These are phyloP conservation scores for Pleuronectes platessa DNA, from an alignment of 2,113 vertebrate species.

Conservation along the genomic window DNA sequence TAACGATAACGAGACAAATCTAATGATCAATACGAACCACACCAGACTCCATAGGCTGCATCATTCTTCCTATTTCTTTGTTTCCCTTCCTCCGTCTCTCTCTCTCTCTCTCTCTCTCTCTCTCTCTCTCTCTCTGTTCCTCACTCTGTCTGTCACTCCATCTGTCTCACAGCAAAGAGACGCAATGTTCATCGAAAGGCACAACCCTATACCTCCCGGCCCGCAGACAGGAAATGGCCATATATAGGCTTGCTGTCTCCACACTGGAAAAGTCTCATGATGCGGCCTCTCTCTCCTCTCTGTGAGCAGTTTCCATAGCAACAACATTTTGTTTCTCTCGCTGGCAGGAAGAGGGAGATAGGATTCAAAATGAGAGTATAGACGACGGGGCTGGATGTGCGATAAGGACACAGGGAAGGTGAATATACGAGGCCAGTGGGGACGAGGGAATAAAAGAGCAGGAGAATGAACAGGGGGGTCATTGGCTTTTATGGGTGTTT, in stretches of 20 bases:
- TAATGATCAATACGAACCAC: conserved; percentile 33
- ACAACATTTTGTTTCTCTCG: conserved; percentile 81
- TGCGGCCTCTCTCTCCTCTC: conserved; percentile 62
- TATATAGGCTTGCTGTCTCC: conserved; percentile 77
- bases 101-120: conserved; percentile 24
- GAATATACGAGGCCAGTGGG: neutral
- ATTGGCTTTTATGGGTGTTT: conserved; percentile 33
- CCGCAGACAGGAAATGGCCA: conserved; percentile 79
- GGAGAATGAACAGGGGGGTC: conserved; percentile 29
- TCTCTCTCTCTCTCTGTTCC: neutral
- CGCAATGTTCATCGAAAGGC: conserved; percentile 61
- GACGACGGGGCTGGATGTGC: conserved; percentile 38
- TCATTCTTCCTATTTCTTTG: conserved; percentile 18
- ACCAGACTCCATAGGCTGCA: conserved; percentile 16
- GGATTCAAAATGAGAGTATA: conserved; percentile 43
- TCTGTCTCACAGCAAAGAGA: conserved; percentile 54
- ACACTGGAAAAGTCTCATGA: conserved; percentile 76
- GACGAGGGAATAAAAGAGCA: conserved; percentile 35
- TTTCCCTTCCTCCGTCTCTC: conserved; percentile 1
- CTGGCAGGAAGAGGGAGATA: conserved; percentile 68
- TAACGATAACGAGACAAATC: conserved; percentile 45
- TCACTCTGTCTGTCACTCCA: conserved; percentile 46
- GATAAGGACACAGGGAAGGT: conserved; percentile 53
- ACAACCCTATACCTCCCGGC: conserved; percentile 43
- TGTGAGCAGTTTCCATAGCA: conserved; percentile 83